Evolutionary conservation across 2,113 vertebrate species (phyloP).

Genomic region (Tachysurus fulvidraco): DNA sequence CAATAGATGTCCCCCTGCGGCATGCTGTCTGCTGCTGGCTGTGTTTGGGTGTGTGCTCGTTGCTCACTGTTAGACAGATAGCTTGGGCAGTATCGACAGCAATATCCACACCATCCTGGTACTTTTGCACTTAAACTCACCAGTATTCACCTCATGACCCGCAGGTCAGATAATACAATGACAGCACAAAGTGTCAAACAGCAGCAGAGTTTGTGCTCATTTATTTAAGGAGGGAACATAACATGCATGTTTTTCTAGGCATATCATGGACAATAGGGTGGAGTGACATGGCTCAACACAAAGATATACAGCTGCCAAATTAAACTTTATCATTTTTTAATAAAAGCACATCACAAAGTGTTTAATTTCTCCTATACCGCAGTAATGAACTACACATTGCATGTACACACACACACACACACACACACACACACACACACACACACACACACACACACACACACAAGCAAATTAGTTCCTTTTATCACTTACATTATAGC

Average conservation of each 20-base stretch:
- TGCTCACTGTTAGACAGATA: background rate
- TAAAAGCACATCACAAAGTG: background rate
- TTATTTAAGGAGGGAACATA: background rate
- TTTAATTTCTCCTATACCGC: background rate
- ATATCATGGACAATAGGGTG: background rate
- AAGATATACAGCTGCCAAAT: background rate
- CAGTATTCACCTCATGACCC: slow-evolving; percentile 25
- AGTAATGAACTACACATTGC: background rate
- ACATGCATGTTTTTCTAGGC: background rate
- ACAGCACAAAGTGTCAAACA: slow-evolving; percentile 20
- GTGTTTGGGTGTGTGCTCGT: background rate
- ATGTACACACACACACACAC: background rate
- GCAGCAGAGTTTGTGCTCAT: slow-evolving; percentile 7
- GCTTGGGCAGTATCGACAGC: background rate
- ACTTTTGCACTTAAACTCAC: background rate
- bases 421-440: background rate
- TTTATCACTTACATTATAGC: background rate
- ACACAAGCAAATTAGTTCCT: background rate
- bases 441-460: background rate
- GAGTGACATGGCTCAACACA: background rate
- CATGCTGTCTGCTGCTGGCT: slow-evolving; percentile 10
- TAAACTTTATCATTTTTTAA: background rate
- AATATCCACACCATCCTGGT: background rate
- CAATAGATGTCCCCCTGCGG: slow-evolving; percentile 37
- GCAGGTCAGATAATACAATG: slow-evolving; percentile 21